Evolutionary conservation across 2,797 vertebrate genomes (phyloP).

Genomic region (Eulemur rubriventer): DNA sequence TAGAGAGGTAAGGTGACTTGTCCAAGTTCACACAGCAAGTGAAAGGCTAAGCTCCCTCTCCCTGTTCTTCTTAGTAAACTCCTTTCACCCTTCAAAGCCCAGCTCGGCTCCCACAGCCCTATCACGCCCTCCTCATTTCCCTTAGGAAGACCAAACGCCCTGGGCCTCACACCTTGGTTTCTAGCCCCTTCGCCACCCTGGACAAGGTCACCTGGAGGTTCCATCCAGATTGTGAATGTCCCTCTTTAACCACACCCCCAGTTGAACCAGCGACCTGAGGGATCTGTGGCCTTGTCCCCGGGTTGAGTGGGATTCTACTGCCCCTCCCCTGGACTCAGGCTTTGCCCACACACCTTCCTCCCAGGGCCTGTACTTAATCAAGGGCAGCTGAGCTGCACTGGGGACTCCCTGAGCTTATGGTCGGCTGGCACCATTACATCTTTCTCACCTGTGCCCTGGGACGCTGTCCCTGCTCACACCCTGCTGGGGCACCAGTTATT

Average conservation of each 20-base stretch:
- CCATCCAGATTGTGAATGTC: not conserved
- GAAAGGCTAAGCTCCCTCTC: not conserved
- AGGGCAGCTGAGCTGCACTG: not conserved
- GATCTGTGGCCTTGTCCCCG: not conserved
- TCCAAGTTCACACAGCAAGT: not conserved
- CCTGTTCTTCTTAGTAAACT: not conserved
- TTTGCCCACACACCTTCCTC: not conserved
- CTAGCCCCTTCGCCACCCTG: not conserved
- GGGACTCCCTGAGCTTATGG: not conserved
- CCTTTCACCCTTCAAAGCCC: not conserved
- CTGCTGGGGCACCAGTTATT: not conserved
- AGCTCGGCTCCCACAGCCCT: not conserved
- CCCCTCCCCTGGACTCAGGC: not conserved
- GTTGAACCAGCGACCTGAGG: not conserved
- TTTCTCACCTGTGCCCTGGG: not conserved
- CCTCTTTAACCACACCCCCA: not conserved
- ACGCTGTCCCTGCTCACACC: not conserved
- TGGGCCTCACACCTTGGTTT: not conserved
- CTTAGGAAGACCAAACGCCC: not conserved
- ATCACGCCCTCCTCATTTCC: not conserved
- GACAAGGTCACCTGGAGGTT: not conserved
- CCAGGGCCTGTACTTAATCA: not conserved
- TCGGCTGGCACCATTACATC: too few species aligned
- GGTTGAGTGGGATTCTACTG: not conserved
- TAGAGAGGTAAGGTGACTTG: not conserved